A percentile compares a stretch with the other conserved stretches of the same genome.
phyloP scores from a whole-genome alignment of 2,888 invertebrate genomes.

The Abscondita cerata region DNA sequence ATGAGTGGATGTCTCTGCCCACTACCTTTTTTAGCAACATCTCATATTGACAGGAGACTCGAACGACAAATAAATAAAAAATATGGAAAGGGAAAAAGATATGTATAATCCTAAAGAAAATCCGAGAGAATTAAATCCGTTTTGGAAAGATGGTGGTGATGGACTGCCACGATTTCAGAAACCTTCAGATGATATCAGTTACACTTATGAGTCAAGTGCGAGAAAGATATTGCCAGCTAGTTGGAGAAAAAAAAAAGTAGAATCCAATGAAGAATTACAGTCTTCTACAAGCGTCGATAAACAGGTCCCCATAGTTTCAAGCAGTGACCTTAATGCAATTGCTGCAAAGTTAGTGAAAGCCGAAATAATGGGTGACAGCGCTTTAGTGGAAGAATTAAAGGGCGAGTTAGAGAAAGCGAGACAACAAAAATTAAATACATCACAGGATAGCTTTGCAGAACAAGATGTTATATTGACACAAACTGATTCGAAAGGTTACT shows the following conservation, averaged over 20 bases:
- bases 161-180: constrained; percentile 72
- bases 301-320: constrained; percentile 60
- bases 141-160: constrained; percentile 89
- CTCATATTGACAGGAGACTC: constrained; percentile 58
- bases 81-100: constrained; percentile 63
- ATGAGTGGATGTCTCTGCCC: constrained; percentile 83
- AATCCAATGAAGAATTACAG: constrained; percentile 14
- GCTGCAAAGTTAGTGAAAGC: constrained; percentile 93
- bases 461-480: constrained; percentile 71
- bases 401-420: constrained; percentile 76
- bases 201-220: constrained; percentile 44
- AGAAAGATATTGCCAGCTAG: constrained; percentile 28
- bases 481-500: constrained; percentile 72
- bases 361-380: constrained; percentile 87
- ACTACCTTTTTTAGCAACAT: constrained; percentile 49
- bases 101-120: constrained; percentile 75
- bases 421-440: constrained; percentile 48
- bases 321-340: constrained; percentile 88
- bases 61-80: constrained; percentile 60
- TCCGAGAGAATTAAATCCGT: constrained; percentile 84
- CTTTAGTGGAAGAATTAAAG: constrained; percentile 74
- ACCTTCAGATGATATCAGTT: constrained; percentile 60
- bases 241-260: constrained; percentile 38
- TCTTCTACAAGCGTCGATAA: constrained; percentile 4
- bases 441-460: constrained; percentile 42